Evolutionary conservation across 2,797 vertebrate species (phyloP), one percentile per base, ranked within the genome.

Genomic region (Spinibarbus caldwelli): DNA sequence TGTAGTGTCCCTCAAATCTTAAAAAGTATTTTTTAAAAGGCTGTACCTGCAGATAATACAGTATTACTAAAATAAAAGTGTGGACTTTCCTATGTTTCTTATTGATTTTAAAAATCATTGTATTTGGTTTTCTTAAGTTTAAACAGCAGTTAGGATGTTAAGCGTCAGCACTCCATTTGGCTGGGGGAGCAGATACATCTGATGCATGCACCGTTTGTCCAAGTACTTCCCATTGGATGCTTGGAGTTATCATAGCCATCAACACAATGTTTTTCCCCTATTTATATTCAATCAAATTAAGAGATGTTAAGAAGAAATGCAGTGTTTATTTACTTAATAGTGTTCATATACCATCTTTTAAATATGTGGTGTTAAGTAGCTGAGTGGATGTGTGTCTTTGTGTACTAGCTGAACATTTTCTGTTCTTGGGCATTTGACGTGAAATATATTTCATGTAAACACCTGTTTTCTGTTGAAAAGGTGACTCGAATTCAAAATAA

Each of bases 171-270:
- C 1, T 0, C 0, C 0, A 78, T 38, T 15, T 0, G 0, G 0
- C 0, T 1, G 17, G 14, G 1, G 0, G 0, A 0, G 19, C 93
- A 94, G 3, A 0, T 4, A 34, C 94, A 95, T 5, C 88, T 26
- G 36, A 38, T 7, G 38, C 93, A 94, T 1, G 0, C 0, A n/a
- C 86, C 88, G 38, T 94, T 93, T 67, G 45, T 93, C 93, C 93
- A 95, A 17, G 0, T 0, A 21, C 90, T 89, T 15, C 91, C 92
- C 0, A 89, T 0, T 4, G 36, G 2, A 83, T 94, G 91, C 89
- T 85, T 87, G 5, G 88, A 89, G 0, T 72, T 17, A 85, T 95
- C 92, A 0, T 1, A 0, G 0, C 0, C 0, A 23, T 95, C 93
- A 45, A 47, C 11, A 71, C 94, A 95, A 1, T 89, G 83, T 38